Percentiles rank a stretch among this genome's conserved stretches.
phyloP scores from a whole-genome alignment of 2,888 invertebrate species.

The Erebia aethiops region DNA sequence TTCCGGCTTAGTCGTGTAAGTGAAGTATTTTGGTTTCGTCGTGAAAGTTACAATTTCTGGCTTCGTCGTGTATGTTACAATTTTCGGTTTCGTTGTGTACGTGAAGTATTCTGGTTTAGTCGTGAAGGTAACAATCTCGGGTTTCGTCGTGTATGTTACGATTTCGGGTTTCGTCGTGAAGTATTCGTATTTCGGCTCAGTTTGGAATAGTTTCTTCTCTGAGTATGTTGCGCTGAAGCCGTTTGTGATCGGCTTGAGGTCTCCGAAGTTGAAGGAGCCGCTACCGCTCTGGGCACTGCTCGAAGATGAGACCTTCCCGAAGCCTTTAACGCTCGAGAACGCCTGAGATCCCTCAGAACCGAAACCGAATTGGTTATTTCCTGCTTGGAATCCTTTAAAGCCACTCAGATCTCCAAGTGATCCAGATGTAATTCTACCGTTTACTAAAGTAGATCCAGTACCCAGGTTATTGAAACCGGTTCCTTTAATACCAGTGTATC shows the following conservation, averaged over 20 bases:
- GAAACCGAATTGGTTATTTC: conserved; percentile 38
- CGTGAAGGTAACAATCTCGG: conserved; percentile 45
- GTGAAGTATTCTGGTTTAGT: conserved; percentile 48
- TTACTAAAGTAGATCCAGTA: conserved; percentile 17
- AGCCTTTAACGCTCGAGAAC: conserved; percentile 18
- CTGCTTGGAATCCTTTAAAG: conserved; percentile 33
- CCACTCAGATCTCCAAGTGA: neutral
- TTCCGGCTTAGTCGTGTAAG: conserved; percentile 52
- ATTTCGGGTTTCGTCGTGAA: conserved; percentile 51
- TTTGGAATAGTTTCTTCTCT: conserved; percentile 69
- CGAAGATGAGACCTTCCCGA: conserved; percentile 42
- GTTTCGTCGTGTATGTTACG: conserved; percentile 47
- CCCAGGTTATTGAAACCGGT: conserved; percentile 41
- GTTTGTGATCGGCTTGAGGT: conserved; percentile 65
- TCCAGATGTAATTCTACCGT: conserved; percentile 33
- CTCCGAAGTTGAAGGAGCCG: conserved; percentile 49
- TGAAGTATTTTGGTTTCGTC: conserved; percentile 58
- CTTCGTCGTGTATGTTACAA: conserved; percentile 63
- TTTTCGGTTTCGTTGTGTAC: conserved; percentile 50
- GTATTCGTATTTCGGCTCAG: conserved; percentile 52
- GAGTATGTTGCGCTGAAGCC: conserved; percentile 64
- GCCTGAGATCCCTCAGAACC: neutral
- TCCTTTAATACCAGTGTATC: conserved; percentile 20
- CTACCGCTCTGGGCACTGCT: conserved; percentile 41
- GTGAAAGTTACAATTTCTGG: conserved; percentile 63